Percentiles rank a stretch among this genome's conserved stretches.
Conservation (phyloP, 2,113 vertebrate species). For the Nicator chloris region DNA sequence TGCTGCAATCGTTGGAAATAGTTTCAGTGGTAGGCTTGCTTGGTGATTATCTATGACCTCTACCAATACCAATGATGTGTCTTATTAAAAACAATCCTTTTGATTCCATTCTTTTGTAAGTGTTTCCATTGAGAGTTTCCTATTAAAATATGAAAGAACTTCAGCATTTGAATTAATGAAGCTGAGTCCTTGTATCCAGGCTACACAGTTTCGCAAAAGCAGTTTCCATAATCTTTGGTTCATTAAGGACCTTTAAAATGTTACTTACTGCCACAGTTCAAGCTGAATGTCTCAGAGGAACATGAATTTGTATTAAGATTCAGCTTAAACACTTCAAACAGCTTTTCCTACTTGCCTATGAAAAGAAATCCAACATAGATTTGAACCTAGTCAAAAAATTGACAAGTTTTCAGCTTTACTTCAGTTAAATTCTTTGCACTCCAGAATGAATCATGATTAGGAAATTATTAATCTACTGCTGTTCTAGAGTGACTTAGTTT, state of each 20-base stretch:
- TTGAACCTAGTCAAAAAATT: not conserved
- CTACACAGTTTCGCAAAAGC: not conserved
- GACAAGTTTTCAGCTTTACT: not conserved
- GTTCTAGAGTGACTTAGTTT: not conserved
- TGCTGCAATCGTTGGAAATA: not conserved
- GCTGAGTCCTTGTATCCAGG: not conserved
- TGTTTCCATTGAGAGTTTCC: not conserved
- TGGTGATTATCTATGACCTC: not conserved
- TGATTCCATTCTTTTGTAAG: not conserved
- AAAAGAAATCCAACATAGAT: not conserved
- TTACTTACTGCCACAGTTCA: not conserved
- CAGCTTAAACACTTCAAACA: not conserved
- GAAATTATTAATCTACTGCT: not conserved
- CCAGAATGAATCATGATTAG: not conserved
- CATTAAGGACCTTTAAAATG: not conserved
- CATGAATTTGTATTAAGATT: not conserved
- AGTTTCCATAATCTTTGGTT: not conserved
- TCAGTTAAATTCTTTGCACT: not conserved
- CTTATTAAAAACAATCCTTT: slow-evolving; percentile 3
- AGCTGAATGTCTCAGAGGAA: not conserved
- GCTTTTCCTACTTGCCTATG: not conserved
- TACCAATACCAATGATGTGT: not conserved
- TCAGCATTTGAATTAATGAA: not conserved
- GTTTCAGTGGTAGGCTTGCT: not conserved
- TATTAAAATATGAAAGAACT: slow-evolving; percentile 35